Evolutionary conservation across 2,113 vertebrate genomes (phyloP), one percentile per base, ranked within the genome.

Genomic region (Balaenoptera acutorostrata): DNA sequence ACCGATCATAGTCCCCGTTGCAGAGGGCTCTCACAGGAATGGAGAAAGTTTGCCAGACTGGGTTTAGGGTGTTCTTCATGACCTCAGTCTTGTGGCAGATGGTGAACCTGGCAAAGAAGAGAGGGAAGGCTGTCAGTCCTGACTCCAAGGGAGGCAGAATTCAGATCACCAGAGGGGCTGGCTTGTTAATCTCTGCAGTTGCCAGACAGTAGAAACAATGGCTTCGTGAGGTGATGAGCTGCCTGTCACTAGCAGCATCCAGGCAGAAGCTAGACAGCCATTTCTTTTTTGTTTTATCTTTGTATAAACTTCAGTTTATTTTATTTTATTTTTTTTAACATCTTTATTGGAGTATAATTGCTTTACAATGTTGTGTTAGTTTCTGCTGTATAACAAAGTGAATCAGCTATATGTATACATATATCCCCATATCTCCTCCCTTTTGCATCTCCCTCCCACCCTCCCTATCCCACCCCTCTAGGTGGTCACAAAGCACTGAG

Each of bases 1-100:
- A 99, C 99, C 99, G 99, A 80, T 99, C 99, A 31, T 99, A 99
- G 98, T 99, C 99, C 36, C 99, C 99, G 0, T 99, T 99, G 98
- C 99, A 99, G 92, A 99, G 99, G 3, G 98, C 99, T 87, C 99
- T 98, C 95, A 99, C 99, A 0, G 99, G 99, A 88, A 99, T 99
- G 98, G 99, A 98, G 98, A 99, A 99, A 3, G 99, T 98, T 75
- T 99, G 99, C 99, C 99, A 99, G 29, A 99, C 97, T 0, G 99
- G 99, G 96, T 99, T 99, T 88, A 99, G 98, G 0, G 99, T 99
- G 98, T 99, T 99, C 98, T 99, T 99, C 97, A 98, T 98, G 97
- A 99, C 99, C 96, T 99, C 99, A 0, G 99, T 99, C 98, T 99
- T 99, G 96, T 99, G 99, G 95, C 99, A 99, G 89, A 99, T 99